Percentiles rank a stretch among this genome's conserved stretches.
Evolutionary conservation across 1,140 invertebrate genomes (phyloP).

Genomic region (Notospermus geniculatus): DNA sequence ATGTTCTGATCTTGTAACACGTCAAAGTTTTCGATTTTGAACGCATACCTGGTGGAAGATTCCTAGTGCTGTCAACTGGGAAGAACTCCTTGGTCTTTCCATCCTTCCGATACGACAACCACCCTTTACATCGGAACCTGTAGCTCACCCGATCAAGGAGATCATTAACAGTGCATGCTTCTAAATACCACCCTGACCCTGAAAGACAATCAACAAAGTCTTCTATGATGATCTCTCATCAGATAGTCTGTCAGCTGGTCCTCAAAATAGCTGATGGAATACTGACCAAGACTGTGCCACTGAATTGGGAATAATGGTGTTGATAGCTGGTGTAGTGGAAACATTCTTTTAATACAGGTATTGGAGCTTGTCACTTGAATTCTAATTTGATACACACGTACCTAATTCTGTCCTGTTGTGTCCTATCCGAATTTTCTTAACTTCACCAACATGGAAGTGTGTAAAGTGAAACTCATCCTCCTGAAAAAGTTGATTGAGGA

Average conservation of each 20-base stretch:
- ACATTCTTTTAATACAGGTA: too few species aligned
- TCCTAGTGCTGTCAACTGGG: neutral
- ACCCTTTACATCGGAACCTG: constrained; percentile 42
- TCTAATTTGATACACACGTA: constrained; percentile 25
- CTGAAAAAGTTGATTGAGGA: constrained; percentile 23
- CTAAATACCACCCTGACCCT: constrained; percentile 51
- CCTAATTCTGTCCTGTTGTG: constrained; percentile 47
- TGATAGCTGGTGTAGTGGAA: too few species aligned
- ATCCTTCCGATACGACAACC: constrained; percentile 46
- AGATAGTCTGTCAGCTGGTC: neutral
- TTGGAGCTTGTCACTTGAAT: too few species aligned
- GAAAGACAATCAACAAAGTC: too few species aligned
- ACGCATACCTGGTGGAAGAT: neutral
- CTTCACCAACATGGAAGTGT: constrained; percentile 41
- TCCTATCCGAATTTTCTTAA: constrained; percentile 48
- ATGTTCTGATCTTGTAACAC: too few species aligned
- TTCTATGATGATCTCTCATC: too few species aligned
- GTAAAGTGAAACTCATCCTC: constrained; percentile 45
- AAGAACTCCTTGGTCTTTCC: constrained; percentile 37
- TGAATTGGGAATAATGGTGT: too few species aligned
- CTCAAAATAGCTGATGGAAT: too few species aligned
- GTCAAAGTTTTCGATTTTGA: too few species aligned
- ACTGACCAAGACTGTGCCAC: too few species aligned
- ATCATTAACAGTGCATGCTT: constrained; percentile 46
- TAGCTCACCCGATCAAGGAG: constrained; percentile 40